These are phyloP conservation scores for Oncopeltus fasciatus DNA, from an alignment of 1,140 invertebrate genomes.

Conservation along the genomic window DNA sequence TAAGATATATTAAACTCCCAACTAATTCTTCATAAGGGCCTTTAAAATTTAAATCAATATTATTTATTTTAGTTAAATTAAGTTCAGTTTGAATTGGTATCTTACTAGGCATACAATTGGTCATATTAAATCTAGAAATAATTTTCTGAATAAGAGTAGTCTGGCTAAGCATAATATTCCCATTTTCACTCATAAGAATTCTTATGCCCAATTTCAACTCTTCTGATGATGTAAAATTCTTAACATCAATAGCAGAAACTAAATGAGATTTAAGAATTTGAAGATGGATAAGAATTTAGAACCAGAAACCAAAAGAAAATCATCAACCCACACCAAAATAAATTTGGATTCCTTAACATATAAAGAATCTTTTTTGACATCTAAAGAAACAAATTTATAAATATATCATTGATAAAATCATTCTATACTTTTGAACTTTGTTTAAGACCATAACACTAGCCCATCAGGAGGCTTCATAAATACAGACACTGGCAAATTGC, in stretches of 20 bases:
- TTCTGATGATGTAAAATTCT: background rate
- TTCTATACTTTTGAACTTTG: background rate
- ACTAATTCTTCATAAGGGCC: background rate
- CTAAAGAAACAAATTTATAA: background rate
- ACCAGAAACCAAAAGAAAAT: background rate
- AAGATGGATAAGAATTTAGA: background rate
- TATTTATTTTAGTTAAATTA: background rate
- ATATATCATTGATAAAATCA: too few relatives aligned
- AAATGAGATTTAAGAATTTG: too few relatives aligned
- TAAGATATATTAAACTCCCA: background rate
- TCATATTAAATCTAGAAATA: background rate
- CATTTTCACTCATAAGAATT: background rate
- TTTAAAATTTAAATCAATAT: background rate
- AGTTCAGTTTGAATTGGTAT: background rate
- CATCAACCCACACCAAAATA: conserved; percentile 5
- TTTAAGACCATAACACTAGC: background rate
- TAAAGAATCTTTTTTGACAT: background rate
- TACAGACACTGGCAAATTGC: background rate
- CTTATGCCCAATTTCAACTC: background rate
- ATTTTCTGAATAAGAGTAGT: background rate
- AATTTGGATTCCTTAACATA: too few relatives aligned
- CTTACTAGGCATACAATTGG: background rate
- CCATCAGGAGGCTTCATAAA: background rate
- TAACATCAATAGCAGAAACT: background rate
- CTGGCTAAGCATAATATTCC: background rate